A percentile compares a stretch with the other conserved stretches of the same genome.
phyloP scores from a whole-genome alignment of 1,140 invertebrate genomes.

The Eufriesea mexicana region DNA sequence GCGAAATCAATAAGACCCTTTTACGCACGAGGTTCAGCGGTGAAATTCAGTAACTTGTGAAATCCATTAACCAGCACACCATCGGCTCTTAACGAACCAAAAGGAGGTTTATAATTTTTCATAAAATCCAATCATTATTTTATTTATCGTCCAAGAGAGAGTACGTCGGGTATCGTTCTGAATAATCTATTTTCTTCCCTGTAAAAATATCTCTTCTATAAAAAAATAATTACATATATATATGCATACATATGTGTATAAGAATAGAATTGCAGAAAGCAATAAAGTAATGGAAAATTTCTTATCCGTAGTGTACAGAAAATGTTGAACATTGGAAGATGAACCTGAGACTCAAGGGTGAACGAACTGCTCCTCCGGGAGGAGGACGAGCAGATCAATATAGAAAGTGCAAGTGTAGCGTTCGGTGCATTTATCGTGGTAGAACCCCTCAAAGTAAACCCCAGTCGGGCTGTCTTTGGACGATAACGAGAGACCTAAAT shows the following conservation, averaged over 20 bases:
- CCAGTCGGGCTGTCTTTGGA: not conserved
- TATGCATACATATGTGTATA: not conserved
- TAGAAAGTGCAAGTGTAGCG: conserved; percentile 53
- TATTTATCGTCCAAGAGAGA: no score
- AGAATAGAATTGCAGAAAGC: not conserved
- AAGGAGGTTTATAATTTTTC: not conserved
- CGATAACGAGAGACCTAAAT: conserved; percentile 6
- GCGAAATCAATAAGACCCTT: not conserved
- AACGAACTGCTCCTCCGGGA: conserved; percentile 44
- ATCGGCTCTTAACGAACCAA: not conserved
- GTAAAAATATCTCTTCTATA: no score
- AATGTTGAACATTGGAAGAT: not conserved
- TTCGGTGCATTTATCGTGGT: conserved; percentile 30
- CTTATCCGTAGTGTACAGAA: not conserved
- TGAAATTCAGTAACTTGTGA: not conserved
- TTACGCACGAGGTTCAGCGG: not conserved
- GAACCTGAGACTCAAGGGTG: conserved; percentile 32
- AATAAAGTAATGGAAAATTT: not conserved
- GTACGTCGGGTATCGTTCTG: no score
- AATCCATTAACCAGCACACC: not conserved
- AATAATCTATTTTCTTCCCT: no score
- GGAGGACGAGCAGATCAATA: conserved; percentile 45
- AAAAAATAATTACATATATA: no score
- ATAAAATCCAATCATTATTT: not conserved
- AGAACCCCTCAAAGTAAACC: conserved; percentile 3